Evolutionary conservation across 2,113 vertebrate genomes (phyloP).

Genomic region (Ictidomys tridecemlineatus): DNA sequence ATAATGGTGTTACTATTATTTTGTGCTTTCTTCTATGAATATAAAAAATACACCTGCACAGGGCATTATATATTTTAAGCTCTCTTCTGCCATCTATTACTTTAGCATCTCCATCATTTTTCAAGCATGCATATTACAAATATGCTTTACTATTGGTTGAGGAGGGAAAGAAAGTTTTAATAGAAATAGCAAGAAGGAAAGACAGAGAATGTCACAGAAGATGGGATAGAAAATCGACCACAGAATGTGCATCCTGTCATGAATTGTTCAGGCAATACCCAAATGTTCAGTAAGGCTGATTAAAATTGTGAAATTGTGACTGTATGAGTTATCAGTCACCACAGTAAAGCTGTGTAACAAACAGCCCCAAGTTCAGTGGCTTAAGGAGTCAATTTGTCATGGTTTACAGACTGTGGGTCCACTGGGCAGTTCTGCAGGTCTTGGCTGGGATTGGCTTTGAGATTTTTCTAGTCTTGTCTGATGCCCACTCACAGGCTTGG

Average conservation of each 20-base stretch:
- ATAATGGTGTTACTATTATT: no score
- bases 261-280: background rate
- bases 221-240: background rate
- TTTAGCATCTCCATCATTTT: no score
- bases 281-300: background rate
- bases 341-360: background rate
- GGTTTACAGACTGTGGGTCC: background rate
- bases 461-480: background rate
- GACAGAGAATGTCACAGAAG: background rate
- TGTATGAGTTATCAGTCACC: no score
- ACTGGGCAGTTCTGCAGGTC: background rate
- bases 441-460: background rate
- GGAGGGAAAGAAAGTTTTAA: background rate
- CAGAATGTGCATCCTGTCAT: rapidly evolving
- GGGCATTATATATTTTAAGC: no score
- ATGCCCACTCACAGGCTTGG: background rate
- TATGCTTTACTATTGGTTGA: no score
- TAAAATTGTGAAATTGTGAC: no score
- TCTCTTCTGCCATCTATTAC: no score
- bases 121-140: no score
- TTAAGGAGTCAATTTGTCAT: background rate
- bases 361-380: background rate
- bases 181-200: background rate
- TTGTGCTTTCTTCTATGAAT: no score
- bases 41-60: no score